Evolutionary conservation across 2,888 invertebrate species (phyloP), one percentile per base, ranked within the genome.

Genomic region (Ethmia dodecea): DNA sequence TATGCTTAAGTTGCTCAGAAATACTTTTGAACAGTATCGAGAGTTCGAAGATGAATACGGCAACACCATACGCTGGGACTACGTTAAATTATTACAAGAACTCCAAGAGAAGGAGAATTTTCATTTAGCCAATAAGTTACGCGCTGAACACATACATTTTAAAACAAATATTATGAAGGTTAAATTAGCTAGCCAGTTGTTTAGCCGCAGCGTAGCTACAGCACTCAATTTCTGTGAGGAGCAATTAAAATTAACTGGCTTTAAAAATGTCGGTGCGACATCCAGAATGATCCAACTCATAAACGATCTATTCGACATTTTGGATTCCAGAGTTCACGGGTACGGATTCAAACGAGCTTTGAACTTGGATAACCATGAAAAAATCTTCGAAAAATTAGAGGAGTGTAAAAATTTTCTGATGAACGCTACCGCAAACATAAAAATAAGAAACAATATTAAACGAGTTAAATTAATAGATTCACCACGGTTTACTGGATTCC

Each of bases 1-100:
- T 31, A 45, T 46, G 44, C 5, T 46, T 2, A 46, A 49, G 35
- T 37, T 43, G 5, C n/a, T 42, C 3, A 24, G 45, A 28, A 48
- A 48, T 13, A n/a, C 31, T 13, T 44, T 48, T 14, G 35, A 40
- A 30, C 2, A 29, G 11, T 37, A 38, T 10, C 8, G 15, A 25
- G 28, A 34, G 9, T 33, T 41, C 13, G 10, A 14, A 3, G 35
- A 42, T 18, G 24, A 8, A 1, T 12, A 38, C 2, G 42, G 33
- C 0, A 29, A 31, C 8, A 5, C 1, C 4, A n/a, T 28, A n/a
- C 2, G 8, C 13, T 35, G 35, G 35, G 6, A 24, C 1, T 20
- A 35, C 8, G 20, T 34, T 5, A 9, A 36, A 31, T 1, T 6
- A n/a, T 15, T 42, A 12, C 31, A 38, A n/a, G 6, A 37, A 3